Conservation (phyloP, 2,113 vertebrate genomes). For the Tamias sibiricus region DNA sequence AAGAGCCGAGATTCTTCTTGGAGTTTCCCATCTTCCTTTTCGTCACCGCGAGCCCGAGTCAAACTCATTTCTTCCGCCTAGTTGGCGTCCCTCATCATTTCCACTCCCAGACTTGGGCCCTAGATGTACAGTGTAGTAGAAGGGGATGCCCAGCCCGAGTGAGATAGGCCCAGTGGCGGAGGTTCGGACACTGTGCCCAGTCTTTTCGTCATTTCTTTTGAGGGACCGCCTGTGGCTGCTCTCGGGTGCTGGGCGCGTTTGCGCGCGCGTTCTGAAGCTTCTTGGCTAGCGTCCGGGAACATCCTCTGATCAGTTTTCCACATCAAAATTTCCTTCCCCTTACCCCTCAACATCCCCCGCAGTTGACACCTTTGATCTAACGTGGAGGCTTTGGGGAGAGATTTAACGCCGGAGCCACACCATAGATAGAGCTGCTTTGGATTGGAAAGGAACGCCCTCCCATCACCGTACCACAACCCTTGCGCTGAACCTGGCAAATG, state of each 20-base stretch:
- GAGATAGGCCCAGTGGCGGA: not conserved
- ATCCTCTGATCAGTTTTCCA: not conserved
- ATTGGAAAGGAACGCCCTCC: not conserved
- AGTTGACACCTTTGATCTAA: conserved; percentile 66
- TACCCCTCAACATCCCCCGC: not conserved
- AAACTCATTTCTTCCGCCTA: conserved; percentile 13
- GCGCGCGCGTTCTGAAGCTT: fast-evolving
- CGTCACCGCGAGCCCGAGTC: not conserved
- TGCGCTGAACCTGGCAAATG: not conserved
- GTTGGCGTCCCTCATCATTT: conserved; percentile 10
- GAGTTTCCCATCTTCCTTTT: conserved; percentile 40
- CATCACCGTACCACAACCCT: not conserved
- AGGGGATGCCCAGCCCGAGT: not conserved
- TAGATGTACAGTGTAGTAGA: not conserved
- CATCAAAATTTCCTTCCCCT: not conserved
- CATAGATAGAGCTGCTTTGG: conserved; percentile 52
- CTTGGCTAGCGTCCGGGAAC: fast-evolving
- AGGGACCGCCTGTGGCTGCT: not conserved
- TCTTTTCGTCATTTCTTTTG: not conserved
- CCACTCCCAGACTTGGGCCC: not conserved
- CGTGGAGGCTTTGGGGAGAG: conserved; percentile 41
- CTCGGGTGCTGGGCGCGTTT: not conserved
- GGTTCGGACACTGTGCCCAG: not conserved
- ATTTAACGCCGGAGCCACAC: conserved; percentile 59
- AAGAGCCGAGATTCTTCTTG: not conserved